These are phyloP conservation scores for Boloria selene DNA, from an alignment of 2,888 invertebrate species.

Conservation along the genomic window DNA sequence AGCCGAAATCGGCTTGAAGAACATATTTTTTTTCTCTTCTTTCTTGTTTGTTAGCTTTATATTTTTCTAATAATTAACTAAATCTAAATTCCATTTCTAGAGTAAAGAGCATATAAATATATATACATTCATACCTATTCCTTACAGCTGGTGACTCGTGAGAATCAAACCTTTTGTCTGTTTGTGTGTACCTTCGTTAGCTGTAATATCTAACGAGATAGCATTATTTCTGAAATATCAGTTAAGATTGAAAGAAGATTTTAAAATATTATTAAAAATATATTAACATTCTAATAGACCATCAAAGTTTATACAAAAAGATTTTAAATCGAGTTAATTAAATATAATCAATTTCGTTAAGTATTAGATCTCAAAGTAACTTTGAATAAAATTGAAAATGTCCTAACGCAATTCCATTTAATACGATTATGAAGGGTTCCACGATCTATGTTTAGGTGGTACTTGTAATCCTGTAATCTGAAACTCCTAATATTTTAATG, in stretches of 20 bases:
- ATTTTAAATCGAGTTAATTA: slow-evolving; percentile 13
- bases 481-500: slow-evolving; percentile 7
- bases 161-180: too few relatives aligned
- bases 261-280: background rate
- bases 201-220: too few relatives aligned
- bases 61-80: too few relatives aligned
- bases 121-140: too few relatives aligned
- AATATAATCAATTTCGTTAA: slow-evolving; percentile 28
- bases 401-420: slow-evolving; percentile 40
- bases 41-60: too few relatives aligned
- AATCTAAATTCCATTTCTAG: too few relatives aligned
- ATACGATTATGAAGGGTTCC: slow-evolving; percentile 42
- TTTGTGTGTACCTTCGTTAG: too few relatives aligned
- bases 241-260: background rate
- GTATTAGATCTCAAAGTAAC: slow-evolving; percentile 29
- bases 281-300: slow-evolving; percentile 9
- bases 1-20: too few relatives aligned
- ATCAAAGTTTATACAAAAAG: slow-evolving; percentile 1
- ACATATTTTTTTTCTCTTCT: too few relatives aligned
- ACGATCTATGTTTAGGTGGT: slow-evolving; percentile 16
- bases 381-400: slow-evolving; percentile 37
- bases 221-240: too few relatives aligned
- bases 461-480: slow-evolving; percentile 19
- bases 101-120: too few relatives aligned
- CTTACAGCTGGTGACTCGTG: too few relatives aligned